These are phyloP conservation scores for Hucho hucho DNA, from an alignment of 2,113 vertebrate genomes.

Conservation along the genomic window DNA sequence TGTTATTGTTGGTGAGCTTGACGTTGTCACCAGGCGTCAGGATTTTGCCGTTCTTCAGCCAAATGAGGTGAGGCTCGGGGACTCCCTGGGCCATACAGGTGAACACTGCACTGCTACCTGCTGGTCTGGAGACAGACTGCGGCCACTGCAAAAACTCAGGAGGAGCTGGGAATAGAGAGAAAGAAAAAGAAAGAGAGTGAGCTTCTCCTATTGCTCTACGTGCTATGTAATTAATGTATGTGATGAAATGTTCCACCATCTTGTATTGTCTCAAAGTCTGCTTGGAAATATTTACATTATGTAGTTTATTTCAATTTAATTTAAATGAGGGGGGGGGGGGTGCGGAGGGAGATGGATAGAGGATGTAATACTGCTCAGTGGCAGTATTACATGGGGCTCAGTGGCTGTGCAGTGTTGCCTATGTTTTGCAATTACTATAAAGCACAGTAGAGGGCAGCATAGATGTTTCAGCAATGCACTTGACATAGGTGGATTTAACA, in stretches of 20 bases:
- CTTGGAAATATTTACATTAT: too few relatives aligned
- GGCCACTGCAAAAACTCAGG: constrained; percentile 81
- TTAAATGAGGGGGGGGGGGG: too few relatives aligned
- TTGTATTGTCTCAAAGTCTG: too few relatives aligned
- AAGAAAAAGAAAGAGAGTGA: neutral
- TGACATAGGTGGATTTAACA: neutral
- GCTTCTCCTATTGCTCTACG: too few relatives aligned
- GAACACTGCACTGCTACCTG: constrained; percentile 72
- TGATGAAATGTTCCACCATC: too few relatives aligned
- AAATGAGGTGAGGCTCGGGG: constrained; percentile 73
- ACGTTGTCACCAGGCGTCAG: constrained; percentile 65
- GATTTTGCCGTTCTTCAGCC: constrained; percentile 78
- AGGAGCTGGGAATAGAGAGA: constrained; percentile 60
- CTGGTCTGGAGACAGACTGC: constrained; percentile 71
- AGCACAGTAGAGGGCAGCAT: constrained; percentile 26
- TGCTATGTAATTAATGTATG: too few relatives aligned
- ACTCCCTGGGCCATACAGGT: constrained; percentile 72
- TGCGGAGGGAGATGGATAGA: neutral
- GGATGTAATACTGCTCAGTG: neutral
- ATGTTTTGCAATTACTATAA: constrained; percentile 15
- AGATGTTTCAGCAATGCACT: constrained; percentile 1
- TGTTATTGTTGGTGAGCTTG: constrained; percentile 76
- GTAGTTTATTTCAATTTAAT: too few relatives aligned
- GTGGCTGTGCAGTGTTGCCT: neutral
- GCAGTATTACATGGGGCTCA: too few relatives aligned